Evolutionary conservation across 1,140 invertebrate genomes (phyloP), one percentile per base, ranked within the genome.

Genomic region (Myzus persicae): DNA sequence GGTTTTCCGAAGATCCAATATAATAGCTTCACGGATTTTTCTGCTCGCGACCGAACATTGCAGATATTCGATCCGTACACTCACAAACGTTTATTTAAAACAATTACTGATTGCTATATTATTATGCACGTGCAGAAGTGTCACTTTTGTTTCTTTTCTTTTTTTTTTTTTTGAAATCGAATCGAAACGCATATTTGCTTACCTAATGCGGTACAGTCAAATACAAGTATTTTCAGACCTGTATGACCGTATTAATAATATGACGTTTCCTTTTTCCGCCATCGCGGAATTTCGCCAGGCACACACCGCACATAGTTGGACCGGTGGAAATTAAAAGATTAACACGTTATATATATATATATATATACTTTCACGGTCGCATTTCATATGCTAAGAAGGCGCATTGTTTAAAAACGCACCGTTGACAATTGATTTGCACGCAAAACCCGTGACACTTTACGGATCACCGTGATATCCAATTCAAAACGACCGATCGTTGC

Each of bases 391-490:
- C 42, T 44, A 85, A 85, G 84, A 85, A 26, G 54, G n/a, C 26
- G 36, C 48, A 59, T 90, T 90, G 89, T 90, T 40, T 59, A 22
- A 85, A 85, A 42, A 18, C 51, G 8, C 38, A 54, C 89, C 89
- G 90, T 91, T 36, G 6, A 76, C n/a, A 91, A 91, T 91, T 51
- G 90, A 91, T 91, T 91, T 91, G 67, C 90, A 82, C 44, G 59
- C 26, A 42, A 91, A 81, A 81, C 59, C n/a, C 90, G 76, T 91
- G 90, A 91, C 90, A 91, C 44, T 36, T 44, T 81, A 91, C 90
- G 90, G 67, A 91, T 82, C 90, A 38, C 42, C 59, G 59, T 76
- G 59, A 76, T 48, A 48, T 88, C 24, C 20, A 36, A 91, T 82
- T 38, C n/a, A 48, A 91, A 51, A 82, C 90, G 90, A 40, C 38